Evolutionary conservation across 2,797 vertebrate species (phyloP), one percentile per base, ranked within the genome.

Genomic region (Acanthiza pusilla): DNA sequence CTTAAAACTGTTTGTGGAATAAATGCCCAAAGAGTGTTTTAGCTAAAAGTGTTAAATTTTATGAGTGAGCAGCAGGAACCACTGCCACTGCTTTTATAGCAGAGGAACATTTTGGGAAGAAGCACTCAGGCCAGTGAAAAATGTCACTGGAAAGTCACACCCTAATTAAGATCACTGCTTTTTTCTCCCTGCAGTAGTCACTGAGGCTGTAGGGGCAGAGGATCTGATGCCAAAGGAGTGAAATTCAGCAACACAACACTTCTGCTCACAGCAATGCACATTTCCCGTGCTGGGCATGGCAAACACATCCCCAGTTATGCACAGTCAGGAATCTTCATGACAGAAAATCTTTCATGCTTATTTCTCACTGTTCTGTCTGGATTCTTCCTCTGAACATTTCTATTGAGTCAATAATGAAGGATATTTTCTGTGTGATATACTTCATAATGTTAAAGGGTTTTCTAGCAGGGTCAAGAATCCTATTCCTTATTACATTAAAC

Each of bases 361-460:
- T 88, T 93, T 93, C 72, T 87, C 92, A 58, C 34, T 91, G 38
- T 71, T 95, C 75, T 80, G 30, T 80, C 47, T 89, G n/a, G 23
- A 40, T 85, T 88, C 76, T 72, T 53, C 42, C 42, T 68, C 38
- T 65, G 71, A 81, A 81, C 58, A 66, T 58, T 89, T 85, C 84
- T 91, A 84, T 68, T 85, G 79, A 93, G 81, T 75, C 79, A 85
- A 73, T 76, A 85, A 91, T 82, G 45, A 83, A 74, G 58, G 68
- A 83, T 68, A 58, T 11, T 63, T 92, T 83, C n/a, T 65, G 45
- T 88, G 40, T 74, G 13, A 76, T 71, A 53, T 36, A 51, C 20
- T 71, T 92, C 20, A 60, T 43, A 36, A 54, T 43, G 27, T 60
- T 95, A 60, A 92, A 87, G 48, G 66, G 43, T 68, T 62, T 82